A percentile compares a stretch with the other conserved stretches of the same genome.
Evolutionary conservation across 2,113 vertebrate genomes (phyloP).

Genomic region (Axis porcinus): DNA sequence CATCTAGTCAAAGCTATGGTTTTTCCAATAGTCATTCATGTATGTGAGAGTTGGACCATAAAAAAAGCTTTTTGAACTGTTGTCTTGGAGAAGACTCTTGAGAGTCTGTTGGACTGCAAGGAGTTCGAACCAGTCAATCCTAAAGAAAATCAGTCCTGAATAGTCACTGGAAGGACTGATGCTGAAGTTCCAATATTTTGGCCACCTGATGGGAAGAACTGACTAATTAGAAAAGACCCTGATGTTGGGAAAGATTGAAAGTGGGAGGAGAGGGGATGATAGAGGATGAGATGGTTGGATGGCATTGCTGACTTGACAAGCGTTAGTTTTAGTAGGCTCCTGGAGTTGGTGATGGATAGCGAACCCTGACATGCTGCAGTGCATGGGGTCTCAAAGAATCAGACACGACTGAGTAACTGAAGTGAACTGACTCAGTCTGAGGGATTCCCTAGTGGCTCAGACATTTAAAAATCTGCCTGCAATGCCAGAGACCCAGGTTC

Average conservation of each 20-base stretch:
- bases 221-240: not conserved
- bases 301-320: rapidly evolving
- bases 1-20: not conserved
- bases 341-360: not conserved
- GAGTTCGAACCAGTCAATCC: not conserved
- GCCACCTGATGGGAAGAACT: not conserved
- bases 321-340: not conserved
- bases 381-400: not conserved
- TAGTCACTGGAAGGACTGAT: not conserved
- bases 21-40: not conserved
- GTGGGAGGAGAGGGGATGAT: not conserved
- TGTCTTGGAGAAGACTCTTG: not conserved
- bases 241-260: not conserved
- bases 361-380: not conserved
- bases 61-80: not conserved
- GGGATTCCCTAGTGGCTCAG: not conserved
- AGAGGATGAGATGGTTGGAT: not conserved
- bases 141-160: not conserved
- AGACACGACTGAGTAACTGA: not conserved
- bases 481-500: not conserved
- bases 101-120: not conserved
- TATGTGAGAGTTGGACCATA: not conserved
- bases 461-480: not conserved
- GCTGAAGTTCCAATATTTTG: not conserved
- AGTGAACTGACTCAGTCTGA: not conserved